Conservation (phyloP, 2,113 vertebrate genomes). For the Podocnemis expansa region DNA sequence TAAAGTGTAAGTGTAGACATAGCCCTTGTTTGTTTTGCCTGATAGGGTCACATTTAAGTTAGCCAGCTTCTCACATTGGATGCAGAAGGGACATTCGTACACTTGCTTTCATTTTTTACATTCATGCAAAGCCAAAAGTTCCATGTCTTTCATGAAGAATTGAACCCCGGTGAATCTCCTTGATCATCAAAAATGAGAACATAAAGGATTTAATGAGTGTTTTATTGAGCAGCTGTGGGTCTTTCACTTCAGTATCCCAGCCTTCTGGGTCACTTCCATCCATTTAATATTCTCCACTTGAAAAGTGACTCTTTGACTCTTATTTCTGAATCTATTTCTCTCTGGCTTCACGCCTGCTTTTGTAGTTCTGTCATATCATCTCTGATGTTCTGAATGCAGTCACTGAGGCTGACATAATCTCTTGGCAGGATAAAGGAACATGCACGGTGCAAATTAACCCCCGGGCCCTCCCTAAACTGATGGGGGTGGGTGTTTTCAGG, state of each 20-base stretch:
- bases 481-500: background rate
- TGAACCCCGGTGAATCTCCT: conserved; percentile 45
- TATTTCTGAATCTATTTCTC: background rate
- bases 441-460: background rate
- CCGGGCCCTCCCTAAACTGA: background rate
- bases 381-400: background rate
- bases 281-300: background rate
- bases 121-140: background rate
- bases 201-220: conserved; percentile 37
- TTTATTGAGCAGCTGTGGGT: background rate
- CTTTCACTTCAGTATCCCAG: background rate
- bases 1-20: no score
- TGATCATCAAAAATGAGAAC: conserved; percentile 40
- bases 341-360: background rate
- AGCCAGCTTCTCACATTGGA: background rate
- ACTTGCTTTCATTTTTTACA: accelerated
- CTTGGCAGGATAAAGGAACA: background rate
- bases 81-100: conserved; percentile 1
- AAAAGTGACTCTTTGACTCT: background rate
- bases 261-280: background rate
- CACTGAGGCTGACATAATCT: background rate
- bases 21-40: no score
- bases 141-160: conserved; percentile 20
- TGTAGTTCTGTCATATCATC: background rate
- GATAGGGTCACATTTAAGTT: conserved; percentile 11